Percentiles rank a stretch among this genome's conserved stretches.
Conservation (phyloP, 2,113 vertebrate genomes). For the Festucalex cinctus region DNA sequence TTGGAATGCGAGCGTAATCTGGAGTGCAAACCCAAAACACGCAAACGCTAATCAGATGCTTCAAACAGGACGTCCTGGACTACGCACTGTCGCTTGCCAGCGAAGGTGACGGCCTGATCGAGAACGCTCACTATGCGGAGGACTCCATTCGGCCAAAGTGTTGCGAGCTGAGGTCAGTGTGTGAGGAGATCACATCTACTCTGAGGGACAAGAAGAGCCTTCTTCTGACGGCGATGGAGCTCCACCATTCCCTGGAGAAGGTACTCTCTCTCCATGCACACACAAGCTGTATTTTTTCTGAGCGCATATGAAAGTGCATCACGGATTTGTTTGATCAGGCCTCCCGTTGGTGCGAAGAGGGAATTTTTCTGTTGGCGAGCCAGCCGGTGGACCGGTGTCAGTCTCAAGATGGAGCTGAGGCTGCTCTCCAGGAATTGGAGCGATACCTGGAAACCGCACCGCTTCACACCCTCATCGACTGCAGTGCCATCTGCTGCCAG, state of each 20-base stretch:
- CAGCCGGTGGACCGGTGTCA: constrained; percentile 96
- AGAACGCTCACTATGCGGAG: constrained; percentile 86
- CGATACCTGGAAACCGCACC: constrained; percentile 82
- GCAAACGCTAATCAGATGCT: constrained; percentile 3
- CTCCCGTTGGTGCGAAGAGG: constrained; percentile 88
- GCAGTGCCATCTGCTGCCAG: constrained; percentile 78
- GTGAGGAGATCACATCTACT: constrained; percentile 70
- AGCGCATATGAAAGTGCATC: background rate
- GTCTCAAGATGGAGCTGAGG: constrained; percentile 94
- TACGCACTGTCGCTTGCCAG: constrained; percentile 74
- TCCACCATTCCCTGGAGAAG: constrained; percentile 87
- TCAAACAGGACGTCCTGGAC: constrained; percentile 75
- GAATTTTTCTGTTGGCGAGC: constrained; percentile 89
- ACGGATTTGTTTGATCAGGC: constrained; percentile 65
- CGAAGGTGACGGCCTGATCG: constrained; percentile 81
- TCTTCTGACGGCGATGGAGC: constrained; percentile 82
- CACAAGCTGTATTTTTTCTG: background rate
- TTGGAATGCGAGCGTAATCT: background rate
- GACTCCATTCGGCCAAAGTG: constrained; percentile 95
- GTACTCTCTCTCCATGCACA: constrained; percentile 50
- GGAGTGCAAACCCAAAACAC: background rate
- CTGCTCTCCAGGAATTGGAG: constrained; percentile 91
- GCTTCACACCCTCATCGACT: constrained; percentile 79
- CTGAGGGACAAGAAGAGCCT: constrained; percentile 70
- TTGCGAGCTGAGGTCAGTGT: constrained; percentile 79